These are phyloP conservation scores for Eupristina koningsbergeri DNA, from an alignment of 1,140 invertebrate species.

Conservation along the genomic window DNA sequence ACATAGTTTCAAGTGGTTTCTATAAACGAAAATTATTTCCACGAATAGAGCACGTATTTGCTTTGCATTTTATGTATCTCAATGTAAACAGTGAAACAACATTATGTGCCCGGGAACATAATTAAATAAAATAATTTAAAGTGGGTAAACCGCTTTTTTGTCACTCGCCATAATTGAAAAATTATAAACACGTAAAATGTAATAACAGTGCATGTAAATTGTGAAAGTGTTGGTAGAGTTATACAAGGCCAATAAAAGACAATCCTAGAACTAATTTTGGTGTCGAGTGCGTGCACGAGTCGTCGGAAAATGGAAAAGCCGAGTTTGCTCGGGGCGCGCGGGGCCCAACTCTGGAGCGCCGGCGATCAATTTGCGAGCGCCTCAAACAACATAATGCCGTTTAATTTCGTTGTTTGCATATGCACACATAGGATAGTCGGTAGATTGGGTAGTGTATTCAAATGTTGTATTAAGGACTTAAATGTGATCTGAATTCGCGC, in stretches of 20 bases:
- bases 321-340: background rate
- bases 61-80: too few relatives aligned
- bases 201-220: conserved; percentile 10
- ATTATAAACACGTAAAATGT: background rate
- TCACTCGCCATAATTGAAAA: conserved; percentile 18
- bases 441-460: too few relatives aligned
- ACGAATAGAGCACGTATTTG: too few relatives aligned
- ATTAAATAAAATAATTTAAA: background rate
- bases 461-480: background rate
- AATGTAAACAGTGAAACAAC: background rate
- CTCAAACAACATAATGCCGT: background rate
- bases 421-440: too few relatives aligned
- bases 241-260: conserved; percentile 15
- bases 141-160: background rate
- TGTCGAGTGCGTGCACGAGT: background rate
- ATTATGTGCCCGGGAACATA: background rate
- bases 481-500: conserved; percentile 47
- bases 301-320: background rate
- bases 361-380: background rate
- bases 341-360: background rate
- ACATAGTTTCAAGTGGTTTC: too few relatives aligned
- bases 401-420: too few relatives aligned
- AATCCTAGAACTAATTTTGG: background rate
- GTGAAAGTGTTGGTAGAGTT: background rate
- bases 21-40: too few relatives aligned